phyloP scores from a whole-genome alignment of 2,113 vertebrate genomes.

The Labrus mixtus region DNA sequence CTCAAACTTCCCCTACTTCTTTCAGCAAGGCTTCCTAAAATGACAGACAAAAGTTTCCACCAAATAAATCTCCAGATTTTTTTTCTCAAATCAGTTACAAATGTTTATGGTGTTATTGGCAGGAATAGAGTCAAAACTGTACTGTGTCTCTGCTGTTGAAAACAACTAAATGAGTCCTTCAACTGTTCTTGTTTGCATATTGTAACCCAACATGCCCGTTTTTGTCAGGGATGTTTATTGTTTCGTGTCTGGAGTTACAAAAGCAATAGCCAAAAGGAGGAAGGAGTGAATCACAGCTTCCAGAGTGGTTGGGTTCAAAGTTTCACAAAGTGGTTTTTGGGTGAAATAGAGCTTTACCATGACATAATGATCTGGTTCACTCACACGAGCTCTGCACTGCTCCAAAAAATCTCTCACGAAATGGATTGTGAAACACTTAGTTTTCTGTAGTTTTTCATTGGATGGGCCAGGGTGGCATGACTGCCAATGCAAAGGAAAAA shows the following conservation, averaged over 20 bases:
- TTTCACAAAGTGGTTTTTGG: conserved; percentile 65
- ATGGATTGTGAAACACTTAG: conserved; percentile 3
- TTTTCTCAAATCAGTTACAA: conserved; percentile 36
- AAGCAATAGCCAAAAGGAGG: conserved; percentile 58
- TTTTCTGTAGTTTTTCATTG: not conserved
- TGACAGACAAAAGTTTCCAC: conserved; percentile 25
- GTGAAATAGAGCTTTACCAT: conserved; percentile 46
- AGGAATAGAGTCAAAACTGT: conserved; percentile 51
- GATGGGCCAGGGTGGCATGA: not conserved
- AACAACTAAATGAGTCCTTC: conserved; percentile 57
- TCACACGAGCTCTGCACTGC: conserved; percentile 37
- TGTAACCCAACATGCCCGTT: conserved; percentile 41
- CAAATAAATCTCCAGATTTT: conserved; percentile 41
- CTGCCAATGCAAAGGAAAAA: not conserved
- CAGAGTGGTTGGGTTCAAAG: conserved; percentile 52
- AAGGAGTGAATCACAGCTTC: conserved; percentile 73
- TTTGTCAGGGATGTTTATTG: conserved; percentile 60
- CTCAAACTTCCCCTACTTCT: not conserved
- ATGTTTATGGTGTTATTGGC: conserved; percentile 58
- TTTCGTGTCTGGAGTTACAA: conserved; percentile 65
- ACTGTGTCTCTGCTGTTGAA: conserved; percentile 57
- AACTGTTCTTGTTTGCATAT: conserved; percentile 56
- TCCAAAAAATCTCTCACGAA: conserved; percentile 20
- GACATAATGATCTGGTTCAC: conserved; percentile 53
- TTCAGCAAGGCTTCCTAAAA: conserved; percentile 27